phyloP scores from a whole-genome alignment of 2,113 vertebrate genomes.

The Larimichthys crocea region DNA sequence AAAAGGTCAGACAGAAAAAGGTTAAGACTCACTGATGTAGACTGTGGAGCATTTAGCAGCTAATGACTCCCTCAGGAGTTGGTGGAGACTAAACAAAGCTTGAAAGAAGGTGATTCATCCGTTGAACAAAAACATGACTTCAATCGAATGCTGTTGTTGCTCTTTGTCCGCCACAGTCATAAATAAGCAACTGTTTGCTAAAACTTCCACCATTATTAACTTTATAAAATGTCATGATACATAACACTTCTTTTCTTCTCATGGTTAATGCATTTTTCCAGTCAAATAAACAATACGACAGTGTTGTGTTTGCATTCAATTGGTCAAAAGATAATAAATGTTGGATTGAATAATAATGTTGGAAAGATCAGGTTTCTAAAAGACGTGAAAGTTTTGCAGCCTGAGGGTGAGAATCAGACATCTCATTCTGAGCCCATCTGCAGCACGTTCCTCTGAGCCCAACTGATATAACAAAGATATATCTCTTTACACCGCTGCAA shows the following conservation, averaged over 20 bases:
- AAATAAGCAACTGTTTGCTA: background rate
- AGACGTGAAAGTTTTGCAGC: background rate
- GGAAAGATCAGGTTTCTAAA: conserved; percentile 3
- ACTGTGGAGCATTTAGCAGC: background rate
- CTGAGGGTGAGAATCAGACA: background rate
- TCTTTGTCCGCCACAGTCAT: background rate
- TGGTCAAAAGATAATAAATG: background rate
- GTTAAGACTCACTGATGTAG: background rate
- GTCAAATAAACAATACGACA: background rate
- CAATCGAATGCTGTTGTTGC: background rate
- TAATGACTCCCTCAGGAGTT: background rate
- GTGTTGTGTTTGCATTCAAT: background rate
- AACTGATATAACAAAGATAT: conserved; percentile 31
- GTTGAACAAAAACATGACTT: background rate
- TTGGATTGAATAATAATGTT: background rate
- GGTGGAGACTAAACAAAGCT: background rate
- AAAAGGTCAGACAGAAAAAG: too few relatives aligned
- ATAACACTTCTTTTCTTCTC: background rate
- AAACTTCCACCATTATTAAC: background rate
- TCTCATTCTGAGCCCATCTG: conserved; percentile 15
- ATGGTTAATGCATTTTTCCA: background rate
- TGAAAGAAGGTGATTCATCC: background rate
- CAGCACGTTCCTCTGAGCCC: conserved; percentile 27
- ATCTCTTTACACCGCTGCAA: conserved; percentile 41
- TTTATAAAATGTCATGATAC: background rate